These are phyloP conservation scores for Drosophila guanche DNA, from an alignment of 1,140 invertebrate species.

Conservation along the genomic window DNA sequence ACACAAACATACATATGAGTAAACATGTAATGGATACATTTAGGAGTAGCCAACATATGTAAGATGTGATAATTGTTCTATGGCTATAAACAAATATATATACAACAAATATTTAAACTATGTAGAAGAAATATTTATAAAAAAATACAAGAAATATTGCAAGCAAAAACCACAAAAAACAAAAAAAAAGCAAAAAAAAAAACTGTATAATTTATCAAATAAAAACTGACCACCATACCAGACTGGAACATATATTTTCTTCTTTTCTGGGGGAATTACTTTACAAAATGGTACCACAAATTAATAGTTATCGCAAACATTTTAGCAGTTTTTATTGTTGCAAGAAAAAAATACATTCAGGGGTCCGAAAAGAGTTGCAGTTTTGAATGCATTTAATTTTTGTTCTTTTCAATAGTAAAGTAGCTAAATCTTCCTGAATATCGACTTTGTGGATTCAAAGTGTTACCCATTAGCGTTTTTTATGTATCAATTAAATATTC, in stretches of 20 bases:
- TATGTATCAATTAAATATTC: too few relatives aligned
- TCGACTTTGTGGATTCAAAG: too few relatives aligned
- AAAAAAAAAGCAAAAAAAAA: constrained; percentile 51
- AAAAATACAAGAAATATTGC: constrained; percentile 34
- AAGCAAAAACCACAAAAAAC: constrained; percentile 51
- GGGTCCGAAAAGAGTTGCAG: too few relatives aligned
- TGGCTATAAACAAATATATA: constrained; percentile 55
- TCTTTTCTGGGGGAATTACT: neutral
- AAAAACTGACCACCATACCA: constrained; percentile 78
- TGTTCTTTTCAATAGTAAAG: too few relatives aligned
- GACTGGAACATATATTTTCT: constrained; percentile 34
- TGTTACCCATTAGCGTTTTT: too few relatives aligned
- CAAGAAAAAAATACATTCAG: too few relatives aligned
- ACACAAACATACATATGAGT: constrained; percentile 69
- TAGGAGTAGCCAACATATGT: constrained; percentile 74
- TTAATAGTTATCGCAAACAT: too few relatives aligned
- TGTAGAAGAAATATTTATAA: constrained; percentile 53
- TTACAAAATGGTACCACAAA: too few relatives aligned
- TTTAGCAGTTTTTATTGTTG: too few relatives aligned
- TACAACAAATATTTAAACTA: constrained; percentile 44
- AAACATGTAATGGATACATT: constrained; percentile 76
- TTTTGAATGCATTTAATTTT: too few relatives aligned
- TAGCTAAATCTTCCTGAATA: too few relatives aligned
- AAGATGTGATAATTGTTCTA: constrained; percentile 82
- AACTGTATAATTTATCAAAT: constrained; percentile 64